Conservation (phyloP, 2,113 vertebrate genomes). For the Macrotus californicus region DNA sequence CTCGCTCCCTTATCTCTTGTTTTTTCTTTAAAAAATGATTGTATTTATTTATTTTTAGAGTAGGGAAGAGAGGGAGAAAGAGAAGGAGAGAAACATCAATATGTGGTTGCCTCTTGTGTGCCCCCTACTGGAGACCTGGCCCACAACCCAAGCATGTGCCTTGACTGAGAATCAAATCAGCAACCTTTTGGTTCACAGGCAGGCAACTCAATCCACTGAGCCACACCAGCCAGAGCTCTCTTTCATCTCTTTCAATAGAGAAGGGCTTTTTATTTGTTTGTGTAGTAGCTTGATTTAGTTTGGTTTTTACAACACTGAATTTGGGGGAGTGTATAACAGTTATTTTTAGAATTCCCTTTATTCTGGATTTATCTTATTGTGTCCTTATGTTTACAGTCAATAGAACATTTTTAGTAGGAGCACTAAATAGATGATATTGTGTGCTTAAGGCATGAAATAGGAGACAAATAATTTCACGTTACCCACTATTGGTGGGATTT, state of each 20-base stretch:
- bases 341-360: not conserved
- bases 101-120: no score
- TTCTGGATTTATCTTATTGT: not conserved
- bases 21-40: no score
- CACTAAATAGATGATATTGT: not conserved
- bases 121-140: no score
- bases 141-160: no score
- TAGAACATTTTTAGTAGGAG: not conserved
- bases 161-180: no score
- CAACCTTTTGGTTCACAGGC: no score
- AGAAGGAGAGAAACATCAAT: no score
- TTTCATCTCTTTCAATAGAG: not conserved
- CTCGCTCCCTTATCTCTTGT: not conserved
- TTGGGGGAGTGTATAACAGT: not conserved
- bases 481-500: not conserved
- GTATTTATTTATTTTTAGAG: no score
- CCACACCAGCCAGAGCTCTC: no score
- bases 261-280: not conserved
- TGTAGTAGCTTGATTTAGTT: not conserved
- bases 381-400: not conserved
- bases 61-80: no score
- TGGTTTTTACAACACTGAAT: not conserved
- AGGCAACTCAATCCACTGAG: no score
- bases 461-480: not conserved
- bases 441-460: accelerated